Base-by-base conservation (phyloP, 2,113 vertebrate species). In the Addax nasomaculatus region DNA sequence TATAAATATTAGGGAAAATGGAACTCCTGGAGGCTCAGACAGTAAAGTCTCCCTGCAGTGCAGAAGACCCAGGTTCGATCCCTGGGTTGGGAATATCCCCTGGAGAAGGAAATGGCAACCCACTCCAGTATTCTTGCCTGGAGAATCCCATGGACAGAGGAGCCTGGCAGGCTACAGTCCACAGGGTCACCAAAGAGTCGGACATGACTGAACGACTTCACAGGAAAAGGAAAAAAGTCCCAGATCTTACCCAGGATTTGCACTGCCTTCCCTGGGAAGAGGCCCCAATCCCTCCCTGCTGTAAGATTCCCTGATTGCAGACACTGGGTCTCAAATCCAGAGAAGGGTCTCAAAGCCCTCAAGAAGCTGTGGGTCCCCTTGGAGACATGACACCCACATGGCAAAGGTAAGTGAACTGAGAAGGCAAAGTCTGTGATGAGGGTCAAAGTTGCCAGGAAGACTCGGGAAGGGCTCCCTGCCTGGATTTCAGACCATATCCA, bases 401-500 rank as follows among this genome's bases (percentile, higher is more conserved):
- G 51, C 78, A 51, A 43, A 87, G 36, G 47, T 86, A 36, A 27
- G 33, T 12, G 29, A 89, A 29, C 21, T 5, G 23, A 58, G 67
- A 91, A 89, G 67, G 49, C 13, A 33, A 23, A 88, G 78, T 0
- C 7, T 14, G n/a, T 47, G 10, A 25, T 0, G 23, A 23, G 17
- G 33, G n/a, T 55, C 30, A 19, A 4, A 51, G 93, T n/a, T 88
- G 36, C 88, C 47, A 1, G 53, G 30, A 17, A 13, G 36, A 70
- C 64, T 43, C 51, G 3, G 10, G 55, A 79, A 47, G 21, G 79
- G 39, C 15, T n/a, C 58, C 80, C 58, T 78, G 78, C 86, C 76
- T 80, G 80, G 64, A 73, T 89, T 85, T 90, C 90, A 95, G 95
- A 67, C 80, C 64, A 19, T 91, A 97, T 86, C 91, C 43, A 60